These are phyloP conservation scores for Eupeodes corollae DNA, from an alignment of 1,140 invertebrate genomes.

Conservation along the genomic window DNA sequence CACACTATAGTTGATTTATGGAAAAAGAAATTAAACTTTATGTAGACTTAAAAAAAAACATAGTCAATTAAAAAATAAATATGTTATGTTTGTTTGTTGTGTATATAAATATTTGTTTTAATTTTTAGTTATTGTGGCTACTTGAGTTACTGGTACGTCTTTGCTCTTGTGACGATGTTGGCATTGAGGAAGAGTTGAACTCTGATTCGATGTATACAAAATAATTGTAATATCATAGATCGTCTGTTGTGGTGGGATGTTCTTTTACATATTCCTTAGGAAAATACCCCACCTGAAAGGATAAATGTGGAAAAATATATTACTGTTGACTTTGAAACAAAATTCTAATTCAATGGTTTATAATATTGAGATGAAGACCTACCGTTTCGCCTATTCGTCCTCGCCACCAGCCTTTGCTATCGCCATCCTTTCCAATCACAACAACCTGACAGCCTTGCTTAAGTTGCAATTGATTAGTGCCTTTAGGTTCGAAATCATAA, in stretches of 20 bases:
- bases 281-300: conserved; percentile 47
- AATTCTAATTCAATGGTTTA: neutral
- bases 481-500: conserved; percentile 60
- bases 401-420: conserved; percentile 73
- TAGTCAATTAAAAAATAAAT: too few relatives aligned
- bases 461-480: conserved; percentile 65
- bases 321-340: neutral
- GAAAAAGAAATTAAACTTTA: too few relatives aligned
- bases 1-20: too few relatives aligned
- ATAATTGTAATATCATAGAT: conserved; percentile 38
- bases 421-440: conserved; percentile 63
- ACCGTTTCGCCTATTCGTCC: conserved; percentile 55
- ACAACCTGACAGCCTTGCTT: conserved; percentile 67
- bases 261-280: conserved; percentile 52
- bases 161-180: too few relatives aligned
- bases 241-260: conserved; percentile 26
- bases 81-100: too few relatives aligned
- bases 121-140: too few relatives aligned
- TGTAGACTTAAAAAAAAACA: too few relatives aligned
- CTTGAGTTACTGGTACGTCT: too few relatives aligned
- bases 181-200: too few relatives aligned
- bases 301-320: neutral
- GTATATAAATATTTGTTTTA: too few relatives aligned
- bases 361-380: conserved; percentile 5
- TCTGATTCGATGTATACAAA: too few relatives aligned